Conservation (phyloP, 2,113 vertebrate species). For the Taurulus bubalis region DNA sequence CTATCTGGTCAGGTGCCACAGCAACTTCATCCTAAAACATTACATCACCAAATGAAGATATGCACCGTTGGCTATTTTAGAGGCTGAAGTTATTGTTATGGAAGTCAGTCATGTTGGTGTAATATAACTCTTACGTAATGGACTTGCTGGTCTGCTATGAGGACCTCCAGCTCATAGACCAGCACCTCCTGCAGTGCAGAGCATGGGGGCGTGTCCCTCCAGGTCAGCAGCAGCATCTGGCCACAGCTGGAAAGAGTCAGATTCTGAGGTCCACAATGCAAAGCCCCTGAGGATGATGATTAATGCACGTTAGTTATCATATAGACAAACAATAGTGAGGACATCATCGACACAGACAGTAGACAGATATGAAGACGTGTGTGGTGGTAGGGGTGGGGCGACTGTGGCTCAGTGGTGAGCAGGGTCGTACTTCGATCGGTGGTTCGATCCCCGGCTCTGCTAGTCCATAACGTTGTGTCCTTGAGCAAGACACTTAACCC, state of each 20-base stretch:
- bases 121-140: constrained; percentile 47
- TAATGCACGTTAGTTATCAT: neutral
- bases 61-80: neutral
- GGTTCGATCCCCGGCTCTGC: too few species aligned
- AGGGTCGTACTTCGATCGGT: too few species aligned
- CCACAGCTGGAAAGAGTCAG: constrained; percentile 7
- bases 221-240: constrained; percentile 57
- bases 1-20: constrained; percentile 26
- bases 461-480: too few species aligned
- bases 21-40: constrained; percentile 62
- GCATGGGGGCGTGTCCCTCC: constrained; percentile 65
- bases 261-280: constrained; percentile 53
- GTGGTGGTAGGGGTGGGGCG: too few species aligned
- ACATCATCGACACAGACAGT: neutral
- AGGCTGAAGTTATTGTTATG: neutral
- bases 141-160: constrained; percentile 46
- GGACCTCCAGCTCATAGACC: constrained; percentile 68
- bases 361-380: neutral
- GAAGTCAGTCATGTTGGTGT: neutral
- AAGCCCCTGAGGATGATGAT: constrained; percentile 19
- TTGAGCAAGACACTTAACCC: too few species aligned
- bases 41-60: neutral
- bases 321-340: neutral
- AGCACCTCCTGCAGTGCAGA: neutral
- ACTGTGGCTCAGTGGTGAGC: too few species aligned